A percentile compares a stretch with the other conserved stretches of the same genome.
These are phyloP conservation scores for Caracal caracal DNA, from an alignment of 2,113 vertebrate genomes.

Conservation along the genomic window DNA sequence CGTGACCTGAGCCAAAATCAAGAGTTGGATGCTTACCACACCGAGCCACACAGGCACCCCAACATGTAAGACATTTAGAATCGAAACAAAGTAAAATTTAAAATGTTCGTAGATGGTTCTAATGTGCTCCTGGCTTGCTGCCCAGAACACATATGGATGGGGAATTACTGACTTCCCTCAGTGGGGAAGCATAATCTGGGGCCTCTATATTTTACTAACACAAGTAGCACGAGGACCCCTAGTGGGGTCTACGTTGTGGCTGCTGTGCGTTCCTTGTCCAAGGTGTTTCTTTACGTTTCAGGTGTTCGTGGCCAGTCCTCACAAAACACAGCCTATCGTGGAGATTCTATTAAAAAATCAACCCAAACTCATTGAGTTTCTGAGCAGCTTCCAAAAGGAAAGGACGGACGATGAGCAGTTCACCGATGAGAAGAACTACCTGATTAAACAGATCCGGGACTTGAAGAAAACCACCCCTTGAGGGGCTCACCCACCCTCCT, in stretches of 20 bases:
- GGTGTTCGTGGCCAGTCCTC: slow-evolving; percentile 99
- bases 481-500: slow-evolving; percentile 52
- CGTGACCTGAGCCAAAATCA: no score
- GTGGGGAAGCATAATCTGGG: neutral
- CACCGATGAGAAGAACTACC: slow-evolving; percentile 98
- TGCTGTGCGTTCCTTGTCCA: neutral
- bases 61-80: no score
- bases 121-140: neutral
- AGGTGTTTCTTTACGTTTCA: slow-evolving; percentile 77
- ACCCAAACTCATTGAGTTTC: slow-evolving; percentile 97
- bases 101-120: neutral
- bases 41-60: no score
- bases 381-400: slow-evolving; percentile 97
- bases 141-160: neutral
- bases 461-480: slow-evolving; percentile 92
- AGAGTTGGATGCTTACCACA: no score
- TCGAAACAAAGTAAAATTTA: neutral
- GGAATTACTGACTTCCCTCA: neutral
- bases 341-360: slow-evolving; percentile 99
- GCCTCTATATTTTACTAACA: neutral
- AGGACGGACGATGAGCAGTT: slow-evolving; percentile 97
- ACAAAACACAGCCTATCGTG: slow-evolving; percentile 97
- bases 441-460: slow-evolving; percentile 98
- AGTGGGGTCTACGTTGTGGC: rapidly evolving
- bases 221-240: rapidly evolving